phyloP scores from a whole-genome alignment of 2,888 invertebrate species.

The Meiosimyza decipiens region DNA sequence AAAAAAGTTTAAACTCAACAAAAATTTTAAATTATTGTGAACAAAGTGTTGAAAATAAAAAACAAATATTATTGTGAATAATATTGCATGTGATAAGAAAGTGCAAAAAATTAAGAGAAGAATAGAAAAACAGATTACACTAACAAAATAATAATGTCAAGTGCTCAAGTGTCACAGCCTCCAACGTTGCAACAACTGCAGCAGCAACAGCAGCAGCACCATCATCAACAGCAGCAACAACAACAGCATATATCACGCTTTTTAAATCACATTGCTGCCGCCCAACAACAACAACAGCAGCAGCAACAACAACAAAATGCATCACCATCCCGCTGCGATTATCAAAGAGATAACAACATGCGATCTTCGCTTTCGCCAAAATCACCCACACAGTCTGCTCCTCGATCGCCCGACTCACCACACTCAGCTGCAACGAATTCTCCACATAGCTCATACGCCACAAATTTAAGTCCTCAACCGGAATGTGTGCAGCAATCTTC shows the following conservation, averaged over 20 bases:
- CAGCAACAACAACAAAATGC: conserved; percentile 46
- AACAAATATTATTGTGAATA: conserved; percentile 7
- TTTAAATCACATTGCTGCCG: conserved; percentile 60
- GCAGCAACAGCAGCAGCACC: conserved; percentile 45
- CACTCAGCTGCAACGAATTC: conserved; percentile 59
- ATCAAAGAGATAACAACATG: conserved; percentile 59
- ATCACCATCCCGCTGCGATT: conserved; percentile 51
- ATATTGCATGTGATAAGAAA: conserved; percentile 12
- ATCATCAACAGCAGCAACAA: conserved; percentile 49
- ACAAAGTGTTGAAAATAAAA: conserved; percentile 21
- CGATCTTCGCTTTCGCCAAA: conserved; percentile 58
- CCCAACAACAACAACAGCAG: conserved; percentile 51
- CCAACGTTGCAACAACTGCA: conserved; percentile 50
- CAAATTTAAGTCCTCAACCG: conserved; percentile 53
- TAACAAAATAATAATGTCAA: conserved; percentile 57
- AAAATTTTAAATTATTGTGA: conserved; percentile 6
- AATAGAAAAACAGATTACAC: conserved; percentile 12
- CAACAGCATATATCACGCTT: conserved; percentile 62
- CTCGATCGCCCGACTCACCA: conserved; percentile 48
- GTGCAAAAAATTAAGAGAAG: not conserved
- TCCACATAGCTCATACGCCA: conserved; percentile 55
- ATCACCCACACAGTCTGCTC: conserved; percentile 49
- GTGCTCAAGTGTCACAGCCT: conserved; percentile 65
- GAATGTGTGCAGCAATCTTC: conserved; percentile 40
- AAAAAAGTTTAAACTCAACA: not conserved